These are phyloP conservation scores for Tribolium freemani DNA, from an alignment of 2,888 invertebrate species.

Conservation along the genomic window DNA sequence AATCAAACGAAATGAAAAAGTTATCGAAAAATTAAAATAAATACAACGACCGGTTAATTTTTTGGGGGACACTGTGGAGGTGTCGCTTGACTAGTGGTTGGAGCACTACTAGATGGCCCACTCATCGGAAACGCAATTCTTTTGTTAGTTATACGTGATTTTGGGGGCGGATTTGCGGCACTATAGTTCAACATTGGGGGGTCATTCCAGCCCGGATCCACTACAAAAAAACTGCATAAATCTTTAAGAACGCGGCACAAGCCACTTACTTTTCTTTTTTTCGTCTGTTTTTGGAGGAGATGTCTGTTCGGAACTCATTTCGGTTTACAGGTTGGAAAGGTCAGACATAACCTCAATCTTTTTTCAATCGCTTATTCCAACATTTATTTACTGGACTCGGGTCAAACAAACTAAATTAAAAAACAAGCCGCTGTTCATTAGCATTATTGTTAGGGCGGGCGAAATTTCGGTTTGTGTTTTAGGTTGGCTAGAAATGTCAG, in stretches of 20 bases:
- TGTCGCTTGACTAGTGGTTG: background rate
- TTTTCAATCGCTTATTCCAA: background rate
- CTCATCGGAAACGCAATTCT: conserved; percentile 58
- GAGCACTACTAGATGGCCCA: conserved; percentile 13
- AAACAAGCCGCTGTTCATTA: too few species aligned
- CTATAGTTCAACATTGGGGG: conserved; percentile 60
- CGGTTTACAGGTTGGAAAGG: background rate
- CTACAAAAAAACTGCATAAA: conserved; percentile 2
- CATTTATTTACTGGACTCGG: too few species aligned
- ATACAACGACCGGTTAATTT: background rate
- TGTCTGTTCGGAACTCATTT: conserved; percentile 15
- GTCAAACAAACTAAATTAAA: too few species aligned
- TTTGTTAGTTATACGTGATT: conserved; percentile 59
- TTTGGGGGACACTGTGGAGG: conserved; percentile 14
- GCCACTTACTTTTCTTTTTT: background rate
- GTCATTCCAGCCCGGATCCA: conserved; percentile 60
- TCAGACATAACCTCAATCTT: background rate
- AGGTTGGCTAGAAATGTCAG: too few species aligned
- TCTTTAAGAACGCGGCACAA: background rate
- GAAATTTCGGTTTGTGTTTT: too few species aligned
- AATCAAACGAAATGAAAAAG: background rate
- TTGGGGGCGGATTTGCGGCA: conserved; percentile 58
- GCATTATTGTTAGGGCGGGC: too few species aligned
- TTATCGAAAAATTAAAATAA: background rate
- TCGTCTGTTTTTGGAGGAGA: conserved; percentile 5